A percentile compares a stretch with the other conserved stretches of the same genome.
Conservation (phyloP, 2,113 vertebrate genomes). For the Machaerirhynchus nigripectus region DNA sequence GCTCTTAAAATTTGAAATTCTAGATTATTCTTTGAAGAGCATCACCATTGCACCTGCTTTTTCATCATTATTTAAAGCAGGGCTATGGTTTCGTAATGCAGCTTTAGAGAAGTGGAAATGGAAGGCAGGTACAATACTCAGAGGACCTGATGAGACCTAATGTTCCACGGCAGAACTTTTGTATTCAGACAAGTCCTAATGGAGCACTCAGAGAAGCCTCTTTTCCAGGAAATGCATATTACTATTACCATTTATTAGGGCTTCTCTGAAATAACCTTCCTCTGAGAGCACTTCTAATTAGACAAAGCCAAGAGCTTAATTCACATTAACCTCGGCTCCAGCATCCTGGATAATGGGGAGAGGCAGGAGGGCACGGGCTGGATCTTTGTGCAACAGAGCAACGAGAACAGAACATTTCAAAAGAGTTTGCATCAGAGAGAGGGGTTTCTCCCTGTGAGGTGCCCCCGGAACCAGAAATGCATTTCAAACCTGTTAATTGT, state of each 20-base stretch:
- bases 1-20: neutral
- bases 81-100: neutral
- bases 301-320: neutral
- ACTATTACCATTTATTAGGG: neutral
- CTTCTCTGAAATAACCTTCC: neutral
- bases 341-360: neutral
- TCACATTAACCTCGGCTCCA: neutral
- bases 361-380: neutral
- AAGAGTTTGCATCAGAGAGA: neutral
- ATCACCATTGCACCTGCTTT: neutral
- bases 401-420: neutral
- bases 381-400: neutral
- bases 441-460: neutral
- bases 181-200: neutral
- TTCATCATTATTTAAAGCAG: neutral
- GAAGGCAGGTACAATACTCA: neutral
- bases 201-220: neutral
- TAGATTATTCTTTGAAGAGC: neutral
- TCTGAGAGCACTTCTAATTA: neutral
- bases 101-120: neutral
- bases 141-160: neutral
- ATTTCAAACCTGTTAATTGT: neutral
- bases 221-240: neutral
- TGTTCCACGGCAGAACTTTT: neutral
- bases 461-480: neutral